These are phyloP conservation scores for Setipinna tenuifilis DNA, from an alignment of 2,797 vertebrate species.

Conservation along the genomic window DNA sequence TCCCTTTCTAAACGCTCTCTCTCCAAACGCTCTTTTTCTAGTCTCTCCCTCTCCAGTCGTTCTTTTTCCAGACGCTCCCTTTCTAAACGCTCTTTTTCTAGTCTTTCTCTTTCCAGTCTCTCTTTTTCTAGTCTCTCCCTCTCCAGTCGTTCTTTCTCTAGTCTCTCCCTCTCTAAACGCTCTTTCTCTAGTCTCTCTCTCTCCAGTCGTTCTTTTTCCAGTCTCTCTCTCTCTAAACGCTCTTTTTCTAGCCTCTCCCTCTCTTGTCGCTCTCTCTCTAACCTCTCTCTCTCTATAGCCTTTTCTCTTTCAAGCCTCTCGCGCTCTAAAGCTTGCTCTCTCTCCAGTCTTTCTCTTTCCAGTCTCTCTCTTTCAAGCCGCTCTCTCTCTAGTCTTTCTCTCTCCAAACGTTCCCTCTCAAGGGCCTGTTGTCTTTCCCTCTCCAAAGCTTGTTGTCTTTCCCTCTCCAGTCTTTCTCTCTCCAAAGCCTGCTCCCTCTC, in stretches of 20 bases:
- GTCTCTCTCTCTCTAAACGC: conserved; percentile 39
- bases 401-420: conserved; percentile 23
- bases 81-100: conserved; percentile 58
- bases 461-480: conserved; percentile 19
- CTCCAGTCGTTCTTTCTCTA: conserved; percentile 47
- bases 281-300: conserved; percentile 41
- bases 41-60: not conserved
- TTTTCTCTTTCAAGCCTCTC: conserved; percentile 41
- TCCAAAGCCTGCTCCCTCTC: conserved; percentile 23
- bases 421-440: conserved; percentile 32
- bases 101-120: conserved; percentile 63
- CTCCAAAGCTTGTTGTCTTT: conserved; percentile 21
- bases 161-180: conserved; percentile 9
- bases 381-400: conserved; percentile 22
- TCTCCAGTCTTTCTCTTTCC: not conserved
- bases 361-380: not conserved
- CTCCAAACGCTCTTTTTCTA: conserved; percentile 59
- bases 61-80: conserved; percentile 47
- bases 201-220: conserved; percentile 17
- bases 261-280: conserved; percentile 48
- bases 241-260: conserved; percentile 35
- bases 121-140: conserved; percentile 55
- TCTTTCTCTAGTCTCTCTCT: conserved; percentile 24
- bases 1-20: conserved; percentile 54
- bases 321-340: not conserved